Evolutionary conservation across 1,140 invertebrate genomes (phyloP).

Genomic region (Orius insidiosus): DNA sequence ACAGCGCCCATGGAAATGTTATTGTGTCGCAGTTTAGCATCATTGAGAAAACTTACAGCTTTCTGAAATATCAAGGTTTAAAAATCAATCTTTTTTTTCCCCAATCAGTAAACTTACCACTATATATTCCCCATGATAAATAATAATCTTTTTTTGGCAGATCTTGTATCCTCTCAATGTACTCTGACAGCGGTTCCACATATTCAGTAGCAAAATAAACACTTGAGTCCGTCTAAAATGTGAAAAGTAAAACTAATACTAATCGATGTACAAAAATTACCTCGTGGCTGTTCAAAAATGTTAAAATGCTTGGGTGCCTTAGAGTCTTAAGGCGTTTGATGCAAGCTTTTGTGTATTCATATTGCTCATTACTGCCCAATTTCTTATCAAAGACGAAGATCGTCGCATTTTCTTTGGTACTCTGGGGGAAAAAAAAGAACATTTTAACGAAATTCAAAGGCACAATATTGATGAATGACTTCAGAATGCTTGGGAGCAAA

Average conservation of each 20-base stretch:
- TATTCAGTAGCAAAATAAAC: conserved; percentile 90
- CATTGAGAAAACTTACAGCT: conserved; percentile 88
- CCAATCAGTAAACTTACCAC: conserved; percentile 44
- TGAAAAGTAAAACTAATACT: background rate
- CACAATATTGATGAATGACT: no score
- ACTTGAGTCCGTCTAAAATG: conserved; percentile 65
- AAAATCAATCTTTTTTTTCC: no score
- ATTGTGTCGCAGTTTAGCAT: conserved; percentile 88
- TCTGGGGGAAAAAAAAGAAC: conserved; percentile 29
- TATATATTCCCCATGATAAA: conserved; percentile 86
- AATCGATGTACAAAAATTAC: conserved; percentile 26
- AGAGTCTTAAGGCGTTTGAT: conserved; percentile 90
- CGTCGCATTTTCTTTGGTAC: conserved; percentile 54
- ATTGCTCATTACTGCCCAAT: conserved; percentile 47
- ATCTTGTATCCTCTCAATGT: conserved; percentile 46
- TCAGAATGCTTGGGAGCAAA: no score
- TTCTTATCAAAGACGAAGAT: conserved; percentile 70
- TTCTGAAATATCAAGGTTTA: conserved; percentile 40
- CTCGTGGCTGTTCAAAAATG: conserved; percentile 90
- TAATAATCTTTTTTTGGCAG: conserved; percentile 66
- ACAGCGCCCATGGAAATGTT: conserved; percentile 88
- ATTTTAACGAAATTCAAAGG: no score
- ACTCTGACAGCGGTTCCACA: conserved; percentile 57
- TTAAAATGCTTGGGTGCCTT: conserved; percentile 88
- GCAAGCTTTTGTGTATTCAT: conserved; percentile 68